These are phyloP conservation scores for Neosilurus hyrtlii DNA, from an alignment of 2,797 vertebrate genomes.

Conservation along the genomic window DNA sequence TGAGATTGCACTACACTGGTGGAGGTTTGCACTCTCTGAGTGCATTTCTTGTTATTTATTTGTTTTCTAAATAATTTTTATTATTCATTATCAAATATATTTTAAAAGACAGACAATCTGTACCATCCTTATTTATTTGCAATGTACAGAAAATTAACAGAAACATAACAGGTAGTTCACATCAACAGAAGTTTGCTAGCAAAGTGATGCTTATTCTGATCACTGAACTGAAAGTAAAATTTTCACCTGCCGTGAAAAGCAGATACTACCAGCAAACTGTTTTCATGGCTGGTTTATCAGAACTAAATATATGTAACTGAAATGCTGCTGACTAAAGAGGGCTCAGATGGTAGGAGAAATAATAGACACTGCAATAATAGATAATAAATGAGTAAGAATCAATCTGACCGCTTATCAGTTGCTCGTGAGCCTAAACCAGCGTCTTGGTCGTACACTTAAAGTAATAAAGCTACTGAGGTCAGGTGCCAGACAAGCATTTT, in stretches of 20 bases:
- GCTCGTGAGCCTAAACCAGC: not conserved
- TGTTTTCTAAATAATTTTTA: not conserved
- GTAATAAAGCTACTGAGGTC: conserved; percentile 1
- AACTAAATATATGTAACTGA: not conserved
- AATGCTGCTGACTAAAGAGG: not conserved
- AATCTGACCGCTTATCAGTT: not conserved
- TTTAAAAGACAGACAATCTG: too few relatives aligned
- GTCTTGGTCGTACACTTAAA: not conserved
- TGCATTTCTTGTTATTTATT: not conserved
- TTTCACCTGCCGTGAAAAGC: not conserved
- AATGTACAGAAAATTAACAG: not conserved
- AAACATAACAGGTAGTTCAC: not conserved
- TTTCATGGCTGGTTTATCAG: not conserved
- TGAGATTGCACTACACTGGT: too few relatives aligned
- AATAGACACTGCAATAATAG: not conserved
- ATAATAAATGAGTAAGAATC: conserved; percentile 7
- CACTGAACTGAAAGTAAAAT: not conserved
- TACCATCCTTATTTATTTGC: not conserved
- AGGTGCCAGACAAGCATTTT: not conserved
- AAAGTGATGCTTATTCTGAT: not conserved
- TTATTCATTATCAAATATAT: not conserved
- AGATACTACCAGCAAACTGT: too few relatives aligned
- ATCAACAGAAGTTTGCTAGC: not conserved
- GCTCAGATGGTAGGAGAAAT: not conserved
- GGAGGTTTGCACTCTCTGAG: too few relatives aligned